A percentile compares a stretch with the other conserved stretches of the same genome.
These are phyloP conservation scores for Euschistus heros DNA, from an alignment of 1,140 invertebrate species.

Conservation along the genomic window DNA sequence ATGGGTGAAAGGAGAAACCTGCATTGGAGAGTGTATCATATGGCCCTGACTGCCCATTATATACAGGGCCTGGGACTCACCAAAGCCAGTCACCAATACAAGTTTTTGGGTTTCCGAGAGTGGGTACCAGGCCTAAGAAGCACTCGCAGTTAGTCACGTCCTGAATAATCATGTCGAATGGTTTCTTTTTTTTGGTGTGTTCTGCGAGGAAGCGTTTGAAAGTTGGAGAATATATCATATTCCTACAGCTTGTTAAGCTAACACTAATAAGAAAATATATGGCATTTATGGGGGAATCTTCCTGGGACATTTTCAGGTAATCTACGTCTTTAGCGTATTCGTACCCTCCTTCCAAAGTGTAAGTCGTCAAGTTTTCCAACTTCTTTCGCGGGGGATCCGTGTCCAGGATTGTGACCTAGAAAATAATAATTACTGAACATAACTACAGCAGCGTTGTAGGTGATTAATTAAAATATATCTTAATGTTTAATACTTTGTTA, in stretches of 20 bases:
- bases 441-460: too few relatives aligned
- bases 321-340: too few relatives aligned
- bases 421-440: too few relatives aligned
- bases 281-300: not conserved
- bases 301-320: not conserved
- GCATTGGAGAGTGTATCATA: slow-evolving; percentile 41
- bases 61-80: slow-evolving; percentile 18
- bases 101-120: slow-evolving; percentile 36
- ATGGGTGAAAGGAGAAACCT: slow-evolving; percentile 38
- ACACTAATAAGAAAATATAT: not conserved
- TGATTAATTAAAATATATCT: too few relatives aligned
- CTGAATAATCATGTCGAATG: slow-evolving; percentile 1
- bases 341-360: too few relatives aligned
- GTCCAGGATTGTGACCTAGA: too few relatives aligned
- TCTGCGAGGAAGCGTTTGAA: not conserved
- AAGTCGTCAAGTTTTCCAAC: too few relatives aligned
- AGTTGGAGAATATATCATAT: not conserved
- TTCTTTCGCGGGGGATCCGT: too few relatives aligned
- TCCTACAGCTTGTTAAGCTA: not conserved
- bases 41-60: slow-evolving; percentile 24
- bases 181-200: not conserved
- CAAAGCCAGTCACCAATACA: slow-evolving; percentile 32
- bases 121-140: slow-evolving; percentile 32
- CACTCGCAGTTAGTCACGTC: not conserved
- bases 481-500: too few relatives aligned